Evolutionary conservation across 1,140 invertebrate species (phyloP).

Genomic region (Pissodes strobi): DNA sequence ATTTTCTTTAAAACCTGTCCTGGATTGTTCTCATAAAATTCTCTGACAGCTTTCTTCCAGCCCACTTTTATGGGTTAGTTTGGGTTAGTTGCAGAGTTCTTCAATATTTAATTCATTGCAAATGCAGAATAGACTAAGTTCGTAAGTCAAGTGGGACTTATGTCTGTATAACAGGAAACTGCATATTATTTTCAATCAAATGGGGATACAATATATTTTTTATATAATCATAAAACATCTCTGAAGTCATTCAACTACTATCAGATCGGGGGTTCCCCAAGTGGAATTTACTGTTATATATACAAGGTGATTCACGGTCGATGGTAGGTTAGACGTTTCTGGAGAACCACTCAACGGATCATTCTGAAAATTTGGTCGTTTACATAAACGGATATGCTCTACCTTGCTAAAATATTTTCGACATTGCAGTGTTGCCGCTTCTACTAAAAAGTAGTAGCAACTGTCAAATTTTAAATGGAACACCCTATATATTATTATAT

Average conservation of each 20-base stretch:
- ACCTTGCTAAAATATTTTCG: too few relatives aligned
- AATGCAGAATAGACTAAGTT: conserved; percentile 42
- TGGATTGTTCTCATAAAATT: conserved; percentile 13
- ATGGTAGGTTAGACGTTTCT: too few relatives aligned
- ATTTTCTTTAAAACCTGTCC: conserved; percentile 11
- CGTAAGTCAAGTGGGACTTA: too few relatives aligned
- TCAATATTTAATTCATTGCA: conserved; percentile 43
- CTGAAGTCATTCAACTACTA: conserved; percentile 50
- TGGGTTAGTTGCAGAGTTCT: neutral
- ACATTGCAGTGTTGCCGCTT: too few relatives aligned
- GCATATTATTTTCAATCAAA: conserved; percentile 37
- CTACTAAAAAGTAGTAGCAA: too few relatives aligned
- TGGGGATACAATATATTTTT: conserved; percentile 48
- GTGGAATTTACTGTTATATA: neutral
- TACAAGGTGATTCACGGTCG: too few relatives aligned
- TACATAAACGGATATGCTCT: too few relatives aligned
- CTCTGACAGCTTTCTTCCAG: conserved; percentile 20
- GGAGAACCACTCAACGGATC: too few relatives aligned
- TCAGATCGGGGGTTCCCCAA: conserved; percentile 43
- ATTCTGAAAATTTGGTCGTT: too few relatives aligned
- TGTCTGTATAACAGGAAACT: conserved; percentile 48
- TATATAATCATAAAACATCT: conserved; percentile 50
- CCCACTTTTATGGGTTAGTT: conserved; percentile 25
- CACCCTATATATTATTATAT: too few relatives aligned
- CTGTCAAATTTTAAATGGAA: too few relatives aligned